These are phyloP conservation scores for Eupithecia subfuscata DNA, from an alignment of 2,888 invertebrate species.

Conservation along the genomic window DNA sequence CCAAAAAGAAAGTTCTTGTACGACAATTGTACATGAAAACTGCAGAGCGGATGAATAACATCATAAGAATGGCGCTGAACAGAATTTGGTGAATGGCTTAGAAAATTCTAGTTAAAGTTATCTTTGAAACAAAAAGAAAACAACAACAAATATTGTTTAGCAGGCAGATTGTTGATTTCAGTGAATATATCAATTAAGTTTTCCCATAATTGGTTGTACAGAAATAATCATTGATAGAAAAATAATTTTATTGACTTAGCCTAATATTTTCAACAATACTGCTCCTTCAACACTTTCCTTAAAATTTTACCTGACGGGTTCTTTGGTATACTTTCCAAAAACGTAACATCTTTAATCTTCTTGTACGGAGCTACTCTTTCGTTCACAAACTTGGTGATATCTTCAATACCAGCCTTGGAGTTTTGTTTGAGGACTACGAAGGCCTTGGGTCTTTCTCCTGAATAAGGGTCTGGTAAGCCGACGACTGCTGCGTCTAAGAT, in stretches of 20 bases:
- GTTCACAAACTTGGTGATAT: slow-evolving; percentile 85
- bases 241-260: background rate
- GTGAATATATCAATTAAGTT: background rate
- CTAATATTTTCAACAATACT: slow-evolving; percentile 37
- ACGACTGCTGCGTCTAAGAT: slow-evolving; percentile 93
- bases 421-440: slow-evolving; percentile 85
- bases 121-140: background rate
- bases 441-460: slow-evolving; percentile 91
- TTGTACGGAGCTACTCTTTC: slow-evolving; percentile 91
- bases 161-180: background rate
- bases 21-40: background rate
- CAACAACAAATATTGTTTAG: background rate
- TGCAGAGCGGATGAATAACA: background rate
- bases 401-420: slow-evolving; percentile 72
- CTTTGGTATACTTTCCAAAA: slow-evolving; percentile 89
- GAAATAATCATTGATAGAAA: background rate
- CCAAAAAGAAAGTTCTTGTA: background rate
- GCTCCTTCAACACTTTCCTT: slow-evolving; percentile 81
- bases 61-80: background rate
- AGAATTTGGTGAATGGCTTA: background rate
- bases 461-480: slow-evolving; percentile 87
- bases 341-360: slow-evolving; percentile 86
- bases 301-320: slow-evolving; percentile 91
- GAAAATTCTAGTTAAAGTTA: too few relatives aligned
- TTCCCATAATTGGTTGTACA: background rate